Base-by-base conservation (phyloP, 2,888 invertebrate genomes). In the Augiades crinisus region DNA sequence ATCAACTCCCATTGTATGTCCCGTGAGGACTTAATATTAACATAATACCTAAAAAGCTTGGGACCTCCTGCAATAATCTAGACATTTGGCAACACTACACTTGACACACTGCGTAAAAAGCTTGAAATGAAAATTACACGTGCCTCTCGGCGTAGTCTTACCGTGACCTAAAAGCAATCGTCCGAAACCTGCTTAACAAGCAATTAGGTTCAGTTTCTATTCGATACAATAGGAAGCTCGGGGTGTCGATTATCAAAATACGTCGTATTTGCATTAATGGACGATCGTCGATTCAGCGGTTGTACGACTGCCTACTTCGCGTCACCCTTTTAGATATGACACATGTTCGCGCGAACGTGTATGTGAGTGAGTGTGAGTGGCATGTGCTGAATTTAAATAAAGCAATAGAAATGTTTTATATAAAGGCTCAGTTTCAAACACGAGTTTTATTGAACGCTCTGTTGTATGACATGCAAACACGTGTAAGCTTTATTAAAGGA, bases 301-400 rank as follows among this genome's bases (percentile, higher is more conserved):
- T 57, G 70, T 62, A 66, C 62, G 58, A 47, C 49, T 50, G 52
- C 56, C 59, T 68, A 70, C 67, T 72, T 63, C 62, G 58, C 60
- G 62, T 57, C 65, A 74, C 81, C 58, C 65, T 66, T 84, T 83
- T 81, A 84, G 84, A 72, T 78, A 81, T 82, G 83, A 87, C 87
- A 88, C 73, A 79, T 88, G 87, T 86, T 70, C 57, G 58, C 65
- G 60, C 69, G 67, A 69, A 68, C 68, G 64, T 72, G 70, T 72
- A 70, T 63, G 62, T 67, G 65, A 63, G 66, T 65, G 63, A 64
- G 63, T 21, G 14, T 33, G 33, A 2, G 40, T 24, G 12, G 14
- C 40, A 40, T 3, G 40, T 33, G 30, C 22, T 41, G 33, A 33
- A 49, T 49, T 33, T 33, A 16, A 49, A 40, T 7, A 31, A 3